A percentile compares a stretch with the other conserved stretches of the same genome.
Conservation (phyloP, 2,797 vertebrate genomes). For the Pagetopsis macropterus region DNA sequence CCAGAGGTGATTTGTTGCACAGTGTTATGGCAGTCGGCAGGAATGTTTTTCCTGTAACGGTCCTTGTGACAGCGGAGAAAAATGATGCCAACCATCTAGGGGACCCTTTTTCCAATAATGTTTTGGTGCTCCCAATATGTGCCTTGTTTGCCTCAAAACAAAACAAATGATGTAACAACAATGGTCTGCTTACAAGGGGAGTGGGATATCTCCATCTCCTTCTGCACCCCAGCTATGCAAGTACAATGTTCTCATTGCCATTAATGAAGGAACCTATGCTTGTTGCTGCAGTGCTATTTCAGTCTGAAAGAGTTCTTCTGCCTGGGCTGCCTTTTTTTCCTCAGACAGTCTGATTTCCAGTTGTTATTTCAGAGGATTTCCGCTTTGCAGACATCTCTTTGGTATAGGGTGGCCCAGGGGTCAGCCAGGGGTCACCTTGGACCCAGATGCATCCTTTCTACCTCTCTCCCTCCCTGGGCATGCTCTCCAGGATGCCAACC, state of each 20-base stretch:
- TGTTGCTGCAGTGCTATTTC: constrained; percentile 2
- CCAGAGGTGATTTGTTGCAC: too few species aligned
- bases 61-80: neutral
- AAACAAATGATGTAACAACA: neutral
- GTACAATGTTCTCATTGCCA: constrained; percentile 3
- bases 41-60: too few species aligned
- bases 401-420: constrained; percentile 47
- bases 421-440: constrained; percentile 59
- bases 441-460: constrained; percentile 73
- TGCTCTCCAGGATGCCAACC: constrained; percentile 63
- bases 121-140: neutral
- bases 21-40: too few species aligned
- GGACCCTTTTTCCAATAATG: neutral
- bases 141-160: neutral
- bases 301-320: constrained; percentile 18
- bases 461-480: constrained; percentile 37
- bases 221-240: neutral
- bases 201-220: constrained; percentile 11
- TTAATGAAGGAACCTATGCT: constrained; percentile 1
- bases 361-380: constrained; percentile 68
- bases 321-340: neutral
- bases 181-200: neutral
- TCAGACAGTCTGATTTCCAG: constrained; percentile 49
- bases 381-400: constrained; percentile 60
- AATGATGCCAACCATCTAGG: neutral